These are phyloP conservation scores for Anoplopoma fimbria DNA, from an alignment of 2,113 vertebrate genomes.

Conservation along the genomic window DNA sequence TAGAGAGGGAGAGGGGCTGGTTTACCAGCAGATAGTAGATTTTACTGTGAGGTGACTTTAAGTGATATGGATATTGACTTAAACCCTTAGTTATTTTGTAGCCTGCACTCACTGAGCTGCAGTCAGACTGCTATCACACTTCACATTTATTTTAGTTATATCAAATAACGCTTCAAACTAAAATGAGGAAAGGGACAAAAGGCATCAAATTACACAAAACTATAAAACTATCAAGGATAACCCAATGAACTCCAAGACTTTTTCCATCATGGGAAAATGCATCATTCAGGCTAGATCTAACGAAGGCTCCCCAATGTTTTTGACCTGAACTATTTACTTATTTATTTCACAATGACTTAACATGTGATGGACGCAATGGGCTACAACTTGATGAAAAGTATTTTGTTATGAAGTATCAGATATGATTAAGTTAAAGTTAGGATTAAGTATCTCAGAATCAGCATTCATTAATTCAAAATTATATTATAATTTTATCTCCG, in stretches of 20 bases:
- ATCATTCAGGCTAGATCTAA: background rate
- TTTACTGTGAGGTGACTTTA: background rate
- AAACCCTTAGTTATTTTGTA: too few species aligned
- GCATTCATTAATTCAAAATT: too few species aligned
- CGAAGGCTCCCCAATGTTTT: background rate
- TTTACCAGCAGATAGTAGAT: constrained; percentile 26
- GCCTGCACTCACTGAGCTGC: too few species aligned
- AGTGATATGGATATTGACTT: too few species aligned
- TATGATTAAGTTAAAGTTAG: too few species aligned
- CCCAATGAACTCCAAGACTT: background rate
- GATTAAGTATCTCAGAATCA: too few species aligned
- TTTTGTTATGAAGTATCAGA: background rate
- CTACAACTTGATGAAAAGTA: background rate
- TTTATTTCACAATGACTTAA: background rate
- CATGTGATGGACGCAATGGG: background rate
- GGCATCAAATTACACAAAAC: background rate
- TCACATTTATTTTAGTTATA: background rate
- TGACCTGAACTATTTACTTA: background rate
- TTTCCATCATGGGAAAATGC: background rate
- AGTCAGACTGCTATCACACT: too few species aligned
- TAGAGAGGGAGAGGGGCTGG: background rate
- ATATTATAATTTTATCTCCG: too few species aligned
- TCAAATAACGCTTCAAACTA: background rate
- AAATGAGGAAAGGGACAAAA: too few species aligned
- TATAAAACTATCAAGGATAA: background rate